Base-by-base conservation (phyloP, 2,113 vertebrate genomes). In the Plotosus lineatus region DNA sequence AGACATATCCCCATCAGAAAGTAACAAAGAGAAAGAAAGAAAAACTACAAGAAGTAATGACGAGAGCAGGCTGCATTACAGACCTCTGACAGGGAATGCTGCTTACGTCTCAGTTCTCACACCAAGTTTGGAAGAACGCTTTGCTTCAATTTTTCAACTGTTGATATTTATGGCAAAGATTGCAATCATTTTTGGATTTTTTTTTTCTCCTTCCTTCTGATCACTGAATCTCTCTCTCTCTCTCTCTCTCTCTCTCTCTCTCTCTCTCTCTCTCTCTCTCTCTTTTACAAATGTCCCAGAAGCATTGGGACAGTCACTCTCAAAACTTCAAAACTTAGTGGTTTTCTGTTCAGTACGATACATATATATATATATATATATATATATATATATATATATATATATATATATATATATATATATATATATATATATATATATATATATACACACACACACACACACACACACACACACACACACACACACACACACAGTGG, bases 81-180 rank as follows among this genome's bases (percentile, higher is more conserved):
- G 75, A 79, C 23, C 40, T 55, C 78, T 3, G 72, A 40, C 60
- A 0, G 77, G 78, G 83, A 84, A 82, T 81, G 79, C 74, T 76
- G 85, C 84, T 85, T 72, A 46, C 53, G 81, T 84, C 69, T 86
- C 79, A 77, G 74, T 83, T 89, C 83, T 86, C 63, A 88, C 85
- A 51, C 73, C 79, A 86, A 88, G 75, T 81, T 85, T 89, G 89
- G 89, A 91, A 91, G 88, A 91, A 89, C 80, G 82, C 87, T 90
- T 89, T 80, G 88, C 88, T 87, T 85, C 36, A 51, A 86, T 89
- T 88, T 86, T 83, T 90, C 86, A 77, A 86, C 89, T 55, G 75
- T 82, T 60, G 87, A 79, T 71, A 84, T 88, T 83, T 85, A 86
- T 83, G 85, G 60, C 63, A 83, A 85, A 91, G 88, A 90, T 90